These are phyloP conservation scores for Yoshiicerus persimilis DNA, from an alignment of 1,140 invertebrate species.

Conservation along the genomic window DNA sequence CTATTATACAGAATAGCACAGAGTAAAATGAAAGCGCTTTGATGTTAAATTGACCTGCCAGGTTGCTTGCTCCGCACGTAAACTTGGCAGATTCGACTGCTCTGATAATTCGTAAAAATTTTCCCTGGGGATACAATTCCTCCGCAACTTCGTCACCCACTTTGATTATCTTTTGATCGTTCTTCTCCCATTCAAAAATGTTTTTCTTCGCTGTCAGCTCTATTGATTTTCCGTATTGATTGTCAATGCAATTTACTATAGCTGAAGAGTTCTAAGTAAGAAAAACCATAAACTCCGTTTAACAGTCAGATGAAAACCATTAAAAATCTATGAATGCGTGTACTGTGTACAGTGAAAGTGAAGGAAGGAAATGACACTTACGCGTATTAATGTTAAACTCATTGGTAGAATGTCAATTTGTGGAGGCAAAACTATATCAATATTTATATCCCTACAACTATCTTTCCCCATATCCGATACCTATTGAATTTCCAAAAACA, in stretches of 20 bases:
- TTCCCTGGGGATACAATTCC: conserved; percentile 39
- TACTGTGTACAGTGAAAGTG: not conserved
- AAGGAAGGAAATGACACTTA: not conserved
- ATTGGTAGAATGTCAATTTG: conserved; percentile 31
- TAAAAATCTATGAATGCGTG: not conserved
- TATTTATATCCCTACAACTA: conserved; percentile 30
- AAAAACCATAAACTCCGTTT: not conserved
- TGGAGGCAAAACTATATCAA: conserved; percentile 35
- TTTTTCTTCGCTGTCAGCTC: not conserved
- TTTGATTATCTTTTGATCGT: not conserved
- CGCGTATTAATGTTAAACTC: conserved; percentile 29
- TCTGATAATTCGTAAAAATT: conserved; percentile 34
- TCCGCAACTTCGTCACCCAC: conserved; percentile 29
- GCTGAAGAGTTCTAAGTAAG: not conserved
- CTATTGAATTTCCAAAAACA: not conserved
- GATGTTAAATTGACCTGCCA: conserved; percentile 31
- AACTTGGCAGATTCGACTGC: conserved; percentile 30
- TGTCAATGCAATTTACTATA: conserved; percentile 32
- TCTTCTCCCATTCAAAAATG: not conserved
- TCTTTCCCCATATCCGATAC: conserved; percentile 39
- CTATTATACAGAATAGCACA: not conserved
- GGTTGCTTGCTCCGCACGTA: conserved; percentile 30
- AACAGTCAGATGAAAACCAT: not conserved
- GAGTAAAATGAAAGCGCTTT: not conserved
- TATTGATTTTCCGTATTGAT: not conserved